A percentile compares a stretch with the other conserved stretches of the same genome.
These are phyloP conservation scores for Ptychochromis oligacanthus DNA, from an alignment of 2,113 vertebrate genomes.

Conservation along the genomic window DNA sequence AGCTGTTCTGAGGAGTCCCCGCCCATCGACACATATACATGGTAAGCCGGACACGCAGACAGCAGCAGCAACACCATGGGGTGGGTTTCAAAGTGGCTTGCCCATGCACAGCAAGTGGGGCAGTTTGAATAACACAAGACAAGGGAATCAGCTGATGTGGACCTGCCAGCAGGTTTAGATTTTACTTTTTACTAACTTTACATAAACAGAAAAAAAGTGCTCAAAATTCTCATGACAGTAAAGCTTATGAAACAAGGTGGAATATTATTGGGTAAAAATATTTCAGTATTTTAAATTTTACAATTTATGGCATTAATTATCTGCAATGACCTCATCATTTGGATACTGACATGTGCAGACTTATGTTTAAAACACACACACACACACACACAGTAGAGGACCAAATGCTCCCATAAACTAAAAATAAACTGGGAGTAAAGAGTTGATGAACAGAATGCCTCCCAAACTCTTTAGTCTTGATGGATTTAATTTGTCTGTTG, in stretches of 20 bases:
- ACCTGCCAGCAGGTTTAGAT: too few species aligned
- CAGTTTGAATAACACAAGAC: not conserved
- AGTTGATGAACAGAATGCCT: fast-evolving
- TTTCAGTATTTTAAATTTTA: not conserved
- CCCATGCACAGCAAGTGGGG: not conserved
- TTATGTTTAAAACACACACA: not conserved
- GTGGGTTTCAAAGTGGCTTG: not conserved
- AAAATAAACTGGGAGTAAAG: not conserved
- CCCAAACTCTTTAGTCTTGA: not conserved
- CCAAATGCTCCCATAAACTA: not conserved
- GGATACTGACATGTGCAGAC: not conserved
- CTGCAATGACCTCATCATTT: not conserved
- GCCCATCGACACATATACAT: not conserved
- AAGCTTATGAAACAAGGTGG: not conserved
- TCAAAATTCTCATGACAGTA: not conserved
- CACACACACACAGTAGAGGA: not conserved
- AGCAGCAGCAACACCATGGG: not conserved
- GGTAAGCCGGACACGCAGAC: too few species aligned
- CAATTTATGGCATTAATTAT: fast-evolving
- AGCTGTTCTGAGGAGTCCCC: not conserved
- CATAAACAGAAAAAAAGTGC: too few species aligned
- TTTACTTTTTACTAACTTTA: not conserved
- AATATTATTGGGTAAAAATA: not conserved
- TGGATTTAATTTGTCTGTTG: not conserved
- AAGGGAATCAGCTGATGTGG: not conserved